phyloP scores from a whole-genome alignment of 2,888 invertebrate genomes.

The Epicampocera succincta region DNA sequence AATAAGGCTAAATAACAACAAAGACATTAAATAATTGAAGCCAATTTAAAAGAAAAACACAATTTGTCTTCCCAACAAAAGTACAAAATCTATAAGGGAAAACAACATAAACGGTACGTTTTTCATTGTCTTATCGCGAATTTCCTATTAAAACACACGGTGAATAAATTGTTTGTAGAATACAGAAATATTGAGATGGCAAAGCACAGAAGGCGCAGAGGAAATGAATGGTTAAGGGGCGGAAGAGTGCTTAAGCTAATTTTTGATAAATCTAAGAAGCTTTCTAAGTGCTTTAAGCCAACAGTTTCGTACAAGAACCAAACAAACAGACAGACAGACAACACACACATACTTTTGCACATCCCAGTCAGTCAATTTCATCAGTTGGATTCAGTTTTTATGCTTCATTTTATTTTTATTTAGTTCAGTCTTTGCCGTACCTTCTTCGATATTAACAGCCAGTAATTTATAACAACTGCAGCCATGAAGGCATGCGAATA shows the following conservation, averaged over 20 bases:
- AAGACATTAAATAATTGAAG: constrained; percentile 69
- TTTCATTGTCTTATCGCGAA: constrained; percentile 56
- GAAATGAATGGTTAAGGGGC: constrained; percentile 6
- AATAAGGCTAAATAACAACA: constrained; percentile 51
- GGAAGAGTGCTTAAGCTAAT: constrained; percentile 36
- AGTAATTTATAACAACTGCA: constrained; percentile 70
- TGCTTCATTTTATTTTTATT: constrained; percentile 35
- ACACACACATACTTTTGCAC: not conserved
- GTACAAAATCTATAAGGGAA: constrained; percentile 25
- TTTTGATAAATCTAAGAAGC: constrained; percentile 47
- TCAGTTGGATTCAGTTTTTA: constrained; percentile 25
- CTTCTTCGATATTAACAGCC: constrained; percentile 68
- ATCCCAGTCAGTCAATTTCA: constrained; percentile 43
- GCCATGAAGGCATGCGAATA: constrained; percentile 53
- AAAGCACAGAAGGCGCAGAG: not conserved
- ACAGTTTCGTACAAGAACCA: constrained; percentile 40
- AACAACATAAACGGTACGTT: constrained; percentile 36
- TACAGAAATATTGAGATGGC: not conserved
- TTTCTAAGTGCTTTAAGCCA: constrained; percentile 48
- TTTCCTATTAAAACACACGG: constrained; percentile 57
- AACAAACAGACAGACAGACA: constrained; percentile 18
- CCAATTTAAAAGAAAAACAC: constrained; percentile 64
- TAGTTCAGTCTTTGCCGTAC: constrained; percentile 39
- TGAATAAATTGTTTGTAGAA: constrained; percentile 29
- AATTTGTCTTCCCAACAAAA: constrained; percentile 57